A percentile compares a stretch with the other conserved stretches of the same genome.
These are phyloP conservation scores for Hapalemur alaotrensis DNA, from an alignment of 2,797 vertebrate genomes.

Conservation along the genomic window DNA sequence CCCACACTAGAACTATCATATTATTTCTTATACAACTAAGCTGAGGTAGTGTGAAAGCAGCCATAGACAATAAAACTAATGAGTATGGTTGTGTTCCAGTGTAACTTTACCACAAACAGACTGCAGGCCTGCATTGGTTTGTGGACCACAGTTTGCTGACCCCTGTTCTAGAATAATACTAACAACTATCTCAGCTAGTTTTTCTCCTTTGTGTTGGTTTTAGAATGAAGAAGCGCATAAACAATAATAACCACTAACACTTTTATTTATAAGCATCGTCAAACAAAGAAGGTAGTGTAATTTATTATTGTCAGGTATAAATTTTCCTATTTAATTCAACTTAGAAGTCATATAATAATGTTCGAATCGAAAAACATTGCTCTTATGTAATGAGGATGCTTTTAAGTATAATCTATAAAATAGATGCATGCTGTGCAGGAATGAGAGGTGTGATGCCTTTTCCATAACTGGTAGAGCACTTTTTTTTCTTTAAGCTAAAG, in stretches of 20 bases:
- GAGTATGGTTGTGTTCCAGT: background rate
- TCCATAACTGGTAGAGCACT: background rate
- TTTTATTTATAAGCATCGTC: background rate
- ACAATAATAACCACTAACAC: background rate
- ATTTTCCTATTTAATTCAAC: conserved; percentile 8
- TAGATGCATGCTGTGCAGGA: background rate
- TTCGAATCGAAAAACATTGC: background rate
- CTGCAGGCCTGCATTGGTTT: background rate
- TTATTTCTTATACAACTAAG: background rate
- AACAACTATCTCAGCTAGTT: background rate
- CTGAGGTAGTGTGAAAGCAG: background rate
- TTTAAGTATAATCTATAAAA: background rate
- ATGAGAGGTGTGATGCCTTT: background rate
- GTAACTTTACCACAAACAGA: background rate
- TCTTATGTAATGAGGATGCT: background rate
- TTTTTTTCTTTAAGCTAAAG: background rate
- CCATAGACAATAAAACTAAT: background rate
- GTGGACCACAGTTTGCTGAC: background rate
- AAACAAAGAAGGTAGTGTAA: background rate
- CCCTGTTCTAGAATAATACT: background rate
- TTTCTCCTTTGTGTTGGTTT: background rate
- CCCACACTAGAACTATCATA: background rate
- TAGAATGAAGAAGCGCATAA: background rate
- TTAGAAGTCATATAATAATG: background rate
- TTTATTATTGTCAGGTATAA: background rate